These are phyloP conservation scores for Tetraodon nigroviridis DNA, from an alignment of 2,113 vertebrate species.

Conservation along the genomic window DNA sequence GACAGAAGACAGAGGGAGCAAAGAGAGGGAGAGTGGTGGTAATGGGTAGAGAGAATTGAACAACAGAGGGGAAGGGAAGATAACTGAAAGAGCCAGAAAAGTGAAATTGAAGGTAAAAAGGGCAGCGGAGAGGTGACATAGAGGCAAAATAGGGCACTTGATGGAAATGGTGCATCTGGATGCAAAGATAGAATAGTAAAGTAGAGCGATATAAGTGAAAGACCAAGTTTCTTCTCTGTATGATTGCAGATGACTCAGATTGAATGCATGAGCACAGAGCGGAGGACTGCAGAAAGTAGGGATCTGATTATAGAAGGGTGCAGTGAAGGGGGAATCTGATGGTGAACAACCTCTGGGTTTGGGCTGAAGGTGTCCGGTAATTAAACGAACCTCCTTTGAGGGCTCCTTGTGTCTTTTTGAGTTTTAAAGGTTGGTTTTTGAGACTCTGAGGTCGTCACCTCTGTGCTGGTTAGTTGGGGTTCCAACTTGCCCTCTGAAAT, in stretches of 20 bases:
- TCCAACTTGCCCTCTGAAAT: slow-evolving; percentile 36
- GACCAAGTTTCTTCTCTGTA: slow-evolving; percentile 31
- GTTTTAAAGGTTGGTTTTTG: slow-evolving; percentile 27
- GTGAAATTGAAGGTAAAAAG: slow-evolving; percentile 47
- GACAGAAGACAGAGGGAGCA: slow-evolving; percentile 60
- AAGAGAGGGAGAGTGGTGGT: slow-evolving; percentile 41
- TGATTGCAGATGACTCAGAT: slow-evolving; percentile 10
- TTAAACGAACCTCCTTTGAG: slow-evolving; percentile 20
- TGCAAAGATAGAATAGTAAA: slow-evolving; percentile 20
- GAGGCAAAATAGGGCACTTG: slow-evolving; percentile 23
- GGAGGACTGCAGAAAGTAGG: slow-evolving; percentile 18
- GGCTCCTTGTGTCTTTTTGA: slow-evolving; percentile 16
- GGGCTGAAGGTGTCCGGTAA: slow-evolving; percentile 16
- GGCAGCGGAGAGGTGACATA: slow-evolving; percentile 43
- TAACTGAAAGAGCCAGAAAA: slow-evolving; percentile 33
- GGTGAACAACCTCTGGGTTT: slow-evolving; percentile 13
- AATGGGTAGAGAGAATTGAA: slow-evolving; percentile 41
- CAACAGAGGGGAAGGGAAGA: slow-evolving; percentile 32
- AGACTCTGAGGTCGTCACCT: slow-evolving; percentile 30
- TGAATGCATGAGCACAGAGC: slow-evolving; percentile 19
- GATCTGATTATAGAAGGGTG: slow-evolving; percentile 32
- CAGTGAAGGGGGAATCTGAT: too few species aligned
- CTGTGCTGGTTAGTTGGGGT: slow-evolving; percentile 19
- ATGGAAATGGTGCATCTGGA: slow-evolving; percentile 27
- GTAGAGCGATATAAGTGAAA: slow-evolving; percentile 31